A percentile compares a stretch with the other conserved stretches of the same genome.
Evolutionary conservation across 2,113 vertebrate species (phyloP).

Genomic region (Notothenia rossii): DNA sequence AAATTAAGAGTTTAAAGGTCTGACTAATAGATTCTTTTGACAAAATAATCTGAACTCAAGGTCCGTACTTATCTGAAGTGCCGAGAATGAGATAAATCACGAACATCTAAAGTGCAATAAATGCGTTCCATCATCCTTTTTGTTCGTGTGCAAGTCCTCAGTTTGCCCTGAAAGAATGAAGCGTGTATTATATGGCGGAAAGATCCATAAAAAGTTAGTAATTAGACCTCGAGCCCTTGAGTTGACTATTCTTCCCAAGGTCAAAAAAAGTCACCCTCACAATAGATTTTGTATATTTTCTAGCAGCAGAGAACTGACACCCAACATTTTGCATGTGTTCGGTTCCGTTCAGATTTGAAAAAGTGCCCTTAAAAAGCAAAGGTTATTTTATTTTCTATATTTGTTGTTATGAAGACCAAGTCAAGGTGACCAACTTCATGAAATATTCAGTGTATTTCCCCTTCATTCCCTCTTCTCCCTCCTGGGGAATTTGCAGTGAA

Average conservation of each 20-base stretch:
- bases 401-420: not conserved
- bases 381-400: not conserved
- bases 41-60: too few relatives aligned
- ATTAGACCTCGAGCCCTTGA: not conserved
- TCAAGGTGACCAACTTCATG: not conserved
- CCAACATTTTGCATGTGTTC: too few relatives aligned
- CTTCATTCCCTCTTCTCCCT: constrained; percentile 18
- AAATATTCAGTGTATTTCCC: constrained; percentile 7
- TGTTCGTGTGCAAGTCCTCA: too few relatives aligned
- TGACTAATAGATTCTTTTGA: too few relatives aligned
- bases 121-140: too few relatives aligned
- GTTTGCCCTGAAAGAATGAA: too few relatives aligned
- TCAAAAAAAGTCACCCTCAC: not conserved
- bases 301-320: not conserved
- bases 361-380: not conserved
- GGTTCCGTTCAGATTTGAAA: not conserved
- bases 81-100: too few relatives aligned
- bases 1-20: too few relatives aligned
- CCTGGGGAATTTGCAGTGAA: constrained; percentile 39
- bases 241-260: not conserved
- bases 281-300: not conserved
- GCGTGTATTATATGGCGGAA: too few relatives aligned
- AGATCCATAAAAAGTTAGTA: not conserved
- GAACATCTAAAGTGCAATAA: too few relatives aligned
- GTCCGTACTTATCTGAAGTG: too few relatives aligned